A percentile compares a stretch with the other conserved stretches of the same genome.
Evolutionary conservation across 2,113 vertebrate species (phyloP).

Genomic region (Heterochromis multidens): DNA sequence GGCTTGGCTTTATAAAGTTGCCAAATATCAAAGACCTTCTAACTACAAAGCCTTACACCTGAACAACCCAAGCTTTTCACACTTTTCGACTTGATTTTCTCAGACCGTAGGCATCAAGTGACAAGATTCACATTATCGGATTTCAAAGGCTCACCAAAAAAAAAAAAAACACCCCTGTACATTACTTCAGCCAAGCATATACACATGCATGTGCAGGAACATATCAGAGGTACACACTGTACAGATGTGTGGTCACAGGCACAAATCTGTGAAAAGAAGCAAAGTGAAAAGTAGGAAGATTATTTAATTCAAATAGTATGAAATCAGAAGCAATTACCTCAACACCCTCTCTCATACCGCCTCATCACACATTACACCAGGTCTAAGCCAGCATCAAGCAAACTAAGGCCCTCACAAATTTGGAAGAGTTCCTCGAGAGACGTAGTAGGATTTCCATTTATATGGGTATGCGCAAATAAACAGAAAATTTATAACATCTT

Average conservation of each 20-base stretch:
- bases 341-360: neutral
- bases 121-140: conserved; percentile 34
- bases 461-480: neutral
- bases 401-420: neutral
- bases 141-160: conserved; percentile 38
- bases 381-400: neutral
- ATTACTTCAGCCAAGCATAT: neutral
- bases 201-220: neutral
- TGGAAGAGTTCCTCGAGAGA: neutral
- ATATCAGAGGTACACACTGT: neutral
- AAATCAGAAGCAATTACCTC: neutral
- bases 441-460: neutral
- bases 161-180: neutral
- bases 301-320: neutral
- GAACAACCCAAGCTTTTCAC: conserved; percentile 28
- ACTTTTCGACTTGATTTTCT: conserved; percentile 37
- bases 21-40: conserved; percentile 44
- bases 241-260: neutral
- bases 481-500: neutral
- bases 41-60: conserved; percentile 51
- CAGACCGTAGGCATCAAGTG: conserved; percentile 26
- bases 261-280: neutral
- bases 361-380: neutral
- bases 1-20: conserved; percentile 18
- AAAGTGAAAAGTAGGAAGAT: neutral